Evolutionary conservation across 2,888 invertebrate genomes (phyloP).

Genomic region (Volucella zonaria): DNA sequence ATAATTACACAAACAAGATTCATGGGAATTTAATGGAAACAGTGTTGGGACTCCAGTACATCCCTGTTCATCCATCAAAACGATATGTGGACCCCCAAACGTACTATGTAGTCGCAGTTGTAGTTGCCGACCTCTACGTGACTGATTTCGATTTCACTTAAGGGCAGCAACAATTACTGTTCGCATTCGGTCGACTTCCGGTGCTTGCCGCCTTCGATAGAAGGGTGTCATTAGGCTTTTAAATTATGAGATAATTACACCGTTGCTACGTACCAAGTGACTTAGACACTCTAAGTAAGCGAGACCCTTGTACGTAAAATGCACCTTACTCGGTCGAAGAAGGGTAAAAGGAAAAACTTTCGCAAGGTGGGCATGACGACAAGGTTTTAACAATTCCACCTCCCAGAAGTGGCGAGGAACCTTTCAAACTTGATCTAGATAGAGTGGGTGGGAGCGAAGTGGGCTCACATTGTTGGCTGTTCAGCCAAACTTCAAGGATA

Average conservation of each 20-base stretch:
- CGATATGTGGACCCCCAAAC: too few species aligned
- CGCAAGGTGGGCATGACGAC: slow-evolving; percentile 23
- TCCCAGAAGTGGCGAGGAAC: not conserved
- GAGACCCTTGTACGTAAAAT: slow-evolving; percentile 18
- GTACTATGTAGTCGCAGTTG: not conserved
- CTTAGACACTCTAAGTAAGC: slow-evolving; percentile 10
- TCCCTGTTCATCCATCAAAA: too few species aligned
- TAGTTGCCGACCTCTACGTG: slow-evolving; percentile 30
- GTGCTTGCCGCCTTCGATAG: slow-evolving; percentile 35
- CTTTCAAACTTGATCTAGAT: slow-evolving; percentile 15
- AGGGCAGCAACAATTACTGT: slow-evolving; percentile 31
- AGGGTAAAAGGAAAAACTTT: not conserved
- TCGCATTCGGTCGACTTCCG: slow-evolving; percentile 56
- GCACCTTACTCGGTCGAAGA: not conserved
- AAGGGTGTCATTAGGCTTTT: slow-evolving; percentile 62
- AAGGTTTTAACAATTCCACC: slow-evolving; percentile 36
- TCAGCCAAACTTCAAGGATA: not conserved
- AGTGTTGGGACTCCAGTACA: too few species aligned
- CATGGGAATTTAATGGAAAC: too few species aligned
- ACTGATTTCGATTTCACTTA: slow-evolving; percentile 60
- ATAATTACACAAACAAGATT: slow-evolving; percentile 1
- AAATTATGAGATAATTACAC: slow-evolving; percentile 70
- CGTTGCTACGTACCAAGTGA: slow-evolving; percentile 31
- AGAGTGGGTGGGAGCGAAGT: not conserved
- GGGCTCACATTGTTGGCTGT: slow-evolving; percentile 1